Evolutionary conservation across 2,797 vertebrate genomes (phyloP).

Genomic region (Smutsia gigantea): DNA sequence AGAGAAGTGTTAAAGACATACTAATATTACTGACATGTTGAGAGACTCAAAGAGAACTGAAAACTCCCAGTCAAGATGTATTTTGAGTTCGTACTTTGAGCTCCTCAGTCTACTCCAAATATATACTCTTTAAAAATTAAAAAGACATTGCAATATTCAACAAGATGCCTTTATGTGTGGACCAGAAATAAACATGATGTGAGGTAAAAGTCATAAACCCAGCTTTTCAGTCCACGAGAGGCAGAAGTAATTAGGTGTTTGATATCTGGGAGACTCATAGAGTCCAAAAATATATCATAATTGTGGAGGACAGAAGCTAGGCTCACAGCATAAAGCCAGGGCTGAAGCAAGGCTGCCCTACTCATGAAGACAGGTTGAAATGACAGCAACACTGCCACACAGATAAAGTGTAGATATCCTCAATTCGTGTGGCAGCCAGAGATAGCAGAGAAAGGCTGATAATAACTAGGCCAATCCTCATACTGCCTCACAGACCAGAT

Average conservation of each 20-base stretch:
- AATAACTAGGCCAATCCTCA: not conserved
- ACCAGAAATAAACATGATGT: not conserved
- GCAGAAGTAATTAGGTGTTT: not conserved
- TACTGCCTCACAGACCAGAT: not conserved
- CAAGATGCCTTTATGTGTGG: not conserved
- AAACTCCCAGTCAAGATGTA: not conserved
- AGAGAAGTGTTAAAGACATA: conserved; percentile 13
- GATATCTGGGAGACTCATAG: not conserved
- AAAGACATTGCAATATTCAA: not conserved
- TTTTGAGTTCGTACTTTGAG: not conserved
- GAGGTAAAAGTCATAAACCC: not conserved
- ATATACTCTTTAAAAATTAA: not conserved
- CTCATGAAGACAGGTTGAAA: not conserved
- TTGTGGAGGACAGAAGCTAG: not conserved
- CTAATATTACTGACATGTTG: not conserved
- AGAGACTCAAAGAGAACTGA: not conserved
- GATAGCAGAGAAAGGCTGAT: not conserved
- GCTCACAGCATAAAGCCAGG: not conserved
- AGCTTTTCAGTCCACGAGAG: not conserved
- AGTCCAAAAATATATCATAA: not conserved
- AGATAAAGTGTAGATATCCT: not conserved
- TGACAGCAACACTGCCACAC: not conserved
- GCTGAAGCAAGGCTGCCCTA: not conserved
- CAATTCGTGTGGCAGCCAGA: not conserved
- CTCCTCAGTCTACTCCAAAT: not conserved